Conservation (phyloP, 2,888 invertebrate genomes). For the Clusia tigrina region DNA sequence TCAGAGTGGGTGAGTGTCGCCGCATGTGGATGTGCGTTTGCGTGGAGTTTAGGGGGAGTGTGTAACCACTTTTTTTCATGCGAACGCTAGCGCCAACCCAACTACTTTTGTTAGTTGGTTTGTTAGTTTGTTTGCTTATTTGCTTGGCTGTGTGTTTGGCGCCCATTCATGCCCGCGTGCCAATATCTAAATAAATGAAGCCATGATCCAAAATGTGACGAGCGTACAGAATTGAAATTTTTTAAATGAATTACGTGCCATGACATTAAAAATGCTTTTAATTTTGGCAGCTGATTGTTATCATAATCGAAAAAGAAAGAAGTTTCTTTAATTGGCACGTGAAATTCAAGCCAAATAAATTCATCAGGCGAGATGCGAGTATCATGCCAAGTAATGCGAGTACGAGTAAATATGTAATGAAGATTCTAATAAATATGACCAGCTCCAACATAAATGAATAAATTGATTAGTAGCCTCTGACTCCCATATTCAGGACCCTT, state of each 20-base stretch:
- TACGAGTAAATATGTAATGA: too few relatives aligned
- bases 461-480: too few relatives aligned
- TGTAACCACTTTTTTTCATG: neutral
- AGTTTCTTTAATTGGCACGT: neutral
- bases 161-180: too few relatives aligned
- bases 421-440: too few relatives aligned
- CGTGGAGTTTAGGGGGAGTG: too few relatives aligned
- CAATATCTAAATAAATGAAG: conserved; percentile 9
- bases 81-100: neutral
- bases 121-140: too few relatives aligned
- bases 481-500: too few relatives aligned
- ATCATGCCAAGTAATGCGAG: too few relatives aligned
- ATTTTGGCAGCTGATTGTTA: conserved; percentile 3
- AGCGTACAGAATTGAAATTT: conserved; percentile 3
- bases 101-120: neutral
- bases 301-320: neutral
- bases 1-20: conserved; percentile 27
- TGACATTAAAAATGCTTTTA: conserved; percentile 42
- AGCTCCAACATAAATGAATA: too few relatives aligned
- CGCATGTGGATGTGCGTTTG: conserved; percentile 7
- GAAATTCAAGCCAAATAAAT: too few relatives aligned
- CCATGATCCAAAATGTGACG: conserved; percentile 3
- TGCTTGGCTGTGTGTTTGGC: too few relatives aligned
- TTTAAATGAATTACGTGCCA: conserved; percentile 43
- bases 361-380: too few relatives aligned